Conservation (phyloP, 2,888 invertebrate genomes). For the Nomada lathburiana region DNA sequence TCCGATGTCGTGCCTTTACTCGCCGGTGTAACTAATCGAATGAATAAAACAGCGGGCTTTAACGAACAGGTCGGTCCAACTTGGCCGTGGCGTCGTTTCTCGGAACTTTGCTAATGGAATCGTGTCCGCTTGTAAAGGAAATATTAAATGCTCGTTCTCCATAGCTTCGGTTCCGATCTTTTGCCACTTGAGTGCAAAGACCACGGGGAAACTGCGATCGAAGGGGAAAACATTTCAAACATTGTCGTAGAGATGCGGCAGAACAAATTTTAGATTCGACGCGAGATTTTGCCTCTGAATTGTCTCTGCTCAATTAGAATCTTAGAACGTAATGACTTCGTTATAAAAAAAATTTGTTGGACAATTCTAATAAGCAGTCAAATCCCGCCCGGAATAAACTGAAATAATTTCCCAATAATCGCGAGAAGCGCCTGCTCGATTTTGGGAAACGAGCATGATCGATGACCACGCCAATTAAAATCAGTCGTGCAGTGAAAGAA, state of each 20-base stretch:
- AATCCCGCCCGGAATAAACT: neutral
- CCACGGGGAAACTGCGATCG: slow-evolving; percentile 10
- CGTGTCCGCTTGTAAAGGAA: slow-evolving; percentile 77
- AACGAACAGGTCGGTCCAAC: slow-evolving; percentile 77
- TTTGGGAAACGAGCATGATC: neutral
- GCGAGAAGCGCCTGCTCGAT: neutral
- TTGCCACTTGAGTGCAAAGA: slow-evolving; percentile 3
- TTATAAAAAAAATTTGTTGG: too few relatives aligned
- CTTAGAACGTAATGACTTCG: too few relatives aligned
- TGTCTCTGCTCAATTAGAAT: too few relatives aligned
- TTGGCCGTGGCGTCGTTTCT: slow-evolving; percentile 60
- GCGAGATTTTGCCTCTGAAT: too few relatives aligned
- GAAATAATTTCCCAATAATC: neutral
- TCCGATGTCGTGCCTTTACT: slow-evolving; percentile 54
- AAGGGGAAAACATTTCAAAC: neutral
- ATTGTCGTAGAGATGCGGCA: too few relatives aligned
- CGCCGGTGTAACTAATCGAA: slow-evolving; percentile 76
- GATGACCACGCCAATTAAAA: slow-evolving; percentile 2
- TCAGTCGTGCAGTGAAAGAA: slow-evolving; percentile 23
- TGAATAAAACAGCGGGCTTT: slow-evolving; percentile 81
- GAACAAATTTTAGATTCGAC: too few relatives aligned
- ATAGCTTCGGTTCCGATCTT: slow-evolving; percentile 44
- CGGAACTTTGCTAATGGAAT: slow-evolving; percentile 81
- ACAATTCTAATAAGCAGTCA: too few relatives aligned
- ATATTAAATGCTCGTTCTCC: slow-evolving; percentile 77